phyloP scores from a whole-genome alignment of 2,888 invertebrate genomes.

The Drosophila quinaria region DNA sequence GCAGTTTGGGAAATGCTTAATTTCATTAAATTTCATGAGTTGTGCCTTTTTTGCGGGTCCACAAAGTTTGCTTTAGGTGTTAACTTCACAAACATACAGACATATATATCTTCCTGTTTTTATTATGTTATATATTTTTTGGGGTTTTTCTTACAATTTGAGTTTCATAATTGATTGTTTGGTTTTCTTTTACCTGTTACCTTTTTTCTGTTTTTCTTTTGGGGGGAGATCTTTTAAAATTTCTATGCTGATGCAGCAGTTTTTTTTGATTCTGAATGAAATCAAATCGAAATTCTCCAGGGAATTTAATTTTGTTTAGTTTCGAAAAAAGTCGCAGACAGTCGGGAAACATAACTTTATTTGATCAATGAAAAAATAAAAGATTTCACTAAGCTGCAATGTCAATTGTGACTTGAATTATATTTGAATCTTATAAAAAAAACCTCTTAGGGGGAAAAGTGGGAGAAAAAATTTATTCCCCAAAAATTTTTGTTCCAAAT shows the following conservation, averaged over 20 bases:
- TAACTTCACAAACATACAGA: constrained; percentile 17
- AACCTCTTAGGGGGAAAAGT: no score
- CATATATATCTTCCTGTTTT: constrained; percentile 3
- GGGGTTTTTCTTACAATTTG: constrained; percentile 23
- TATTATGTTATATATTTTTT: constrained; percentile 6
- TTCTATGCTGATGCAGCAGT: constrained; percentile 57
- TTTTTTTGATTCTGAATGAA: constrained; percentile 49
- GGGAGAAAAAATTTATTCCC: no score
- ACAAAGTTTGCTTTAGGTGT: constrained; percentile 32
- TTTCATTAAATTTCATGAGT: constrained; percentile 77
- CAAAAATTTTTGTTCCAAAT: no score
- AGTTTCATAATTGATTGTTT: constrained; percentile 55
- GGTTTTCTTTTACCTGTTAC: constrained; percentile 12
- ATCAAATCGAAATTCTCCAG: constrained; percentile 38
- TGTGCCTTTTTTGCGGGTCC: constrained; percentile 42
- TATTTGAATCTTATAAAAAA: no score
- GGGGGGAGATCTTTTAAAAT: constrained; percentile 15
- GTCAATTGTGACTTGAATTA: neutral
- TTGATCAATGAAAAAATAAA: neutral
- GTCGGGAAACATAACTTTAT: neutral
- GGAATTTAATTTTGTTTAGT: constrained; percentile 27
- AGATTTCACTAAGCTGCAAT: constrained; percentile 12
- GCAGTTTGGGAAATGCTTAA: constrained; percentile 54
- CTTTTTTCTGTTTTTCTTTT: constrained; percentile 3
- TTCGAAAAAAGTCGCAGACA: neutral